Conservation (phyloP, 2,797 vertebrate genomes). For the Coluber constrictor region DNA sequence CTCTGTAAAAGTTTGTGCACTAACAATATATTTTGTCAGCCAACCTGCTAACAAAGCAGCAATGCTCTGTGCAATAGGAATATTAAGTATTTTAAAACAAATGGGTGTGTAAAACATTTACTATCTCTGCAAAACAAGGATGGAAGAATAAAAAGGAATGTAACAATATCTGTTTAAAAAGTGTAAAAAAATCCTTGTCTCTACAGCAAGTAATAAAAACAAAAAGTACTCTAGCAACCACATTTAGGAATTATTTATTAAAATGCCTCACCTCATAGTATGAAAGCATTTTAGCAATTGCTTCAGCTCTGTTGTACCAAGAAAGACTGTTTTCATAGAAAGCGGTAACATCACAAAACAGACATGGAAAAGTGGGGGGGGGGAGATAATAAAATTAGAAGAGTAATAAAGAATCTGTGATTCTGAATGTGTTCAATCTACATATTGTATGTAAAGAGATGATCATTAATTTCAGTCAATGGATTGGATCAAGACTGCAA, state of each 20-base stretch:
- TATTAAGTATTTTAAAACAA: slow-evolving; percentile 56
- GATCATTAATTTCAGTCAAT: background rate
- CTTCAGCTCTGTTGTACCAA: slow-evolving; percentile 48
- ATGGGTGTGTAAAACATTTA: slow-evolving; percentile 58
- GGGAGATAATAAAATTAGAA: background rate
- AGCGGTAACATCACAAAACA: slow-evolving; percentile 11
- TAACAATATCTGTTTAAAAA: slow-evolving; percentile 58
- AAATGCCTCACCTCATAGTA: slow-evolving; percentile 48
- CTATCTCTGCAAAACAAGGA: slow-evolving; percentile 55
- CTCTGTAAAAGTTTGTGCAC: background rate
- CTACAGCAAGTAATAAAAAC: slow-evolving; percentile 62
- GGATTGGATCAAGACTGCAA: background rate
- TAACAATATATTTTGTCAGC: background rate
- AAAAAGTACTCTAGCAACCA: slow-evolving; percentile 57
- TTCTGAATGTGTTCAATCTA: background rate
- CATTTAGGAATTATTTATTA: slow-evolving; percentile 65
- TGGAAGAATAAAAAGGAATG: slow-evolving; percentile 34
- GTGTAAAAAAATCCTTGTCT: slow-evolving; percentile 63
- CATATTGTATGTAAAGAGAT: background rate
- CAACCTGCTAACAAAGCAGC: slow-evolving; percentile 2
- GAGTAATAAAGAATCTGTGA: background rate
- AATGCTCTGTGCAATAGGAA: slow-evolving; percentile 20
- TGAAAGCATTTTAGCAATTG: slow-evolving; percentile 47
- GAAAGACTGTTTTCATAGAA: slow-evolving; percentile 40
- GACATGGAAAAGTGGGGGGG: background rate